phyloP scores from a whole-genome alignment of 1,140 invertebrate genomes.

The Charaxes varanes region DNA sequence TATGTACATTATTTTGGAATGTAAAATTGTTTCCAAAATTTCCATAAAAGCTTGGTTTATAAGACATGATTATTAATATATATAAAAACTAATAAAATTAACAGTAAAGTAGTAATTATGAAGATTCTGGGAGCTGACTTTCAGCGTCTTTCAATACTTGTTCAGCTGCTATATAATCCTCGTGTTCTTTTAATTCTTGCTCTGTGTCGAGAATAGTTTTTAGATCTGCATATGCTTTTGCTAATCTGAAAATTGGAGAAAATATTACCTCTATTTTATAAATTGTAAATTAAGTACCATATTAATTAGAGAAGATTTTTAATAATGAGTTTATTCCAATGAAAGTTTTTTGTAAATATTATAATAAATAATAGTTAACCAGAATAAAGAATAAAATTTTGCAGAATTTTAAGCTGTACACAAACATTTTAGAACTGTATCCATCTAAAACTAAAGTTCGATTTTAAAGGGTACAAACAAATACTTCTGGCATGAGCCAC shows the following conservation, averaged over 20 bases:
- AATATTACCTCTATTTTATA: too few relatives aligned
- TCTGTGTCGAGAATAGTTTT: conserved; percentile 83
- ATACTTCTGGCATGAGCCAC: too few relatives aligned
- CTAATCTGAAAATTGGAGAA: conserved; percentile 79
- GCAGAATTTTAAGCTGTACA: too few relatives aligned
- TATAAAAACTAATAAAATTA: conserved; percentile 33
- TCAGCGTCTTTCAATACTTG: conserved; percentile 83
- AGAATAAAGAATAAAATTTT: too few relatives aligned
- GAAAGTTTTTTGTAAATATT: too few relatives aligned
- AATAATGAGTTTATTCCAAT: too few relatives aligned
- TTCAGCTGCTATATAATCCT: conserved; percentile 81
- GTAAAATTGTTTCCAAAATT: conserved; percentile 47
- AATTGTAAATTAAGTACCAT: too few relatives aligned
- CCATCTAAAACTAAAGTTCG: too few relatives aligned
- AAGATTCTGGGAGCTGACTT: conserved; percentile 69
- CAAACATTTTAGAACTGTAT: too few relatives aligned
- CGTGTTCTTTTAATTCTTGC: conserved; percentile 83
- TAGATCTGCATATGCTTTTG: conserved; percentile 84
- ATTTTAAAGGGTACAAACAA: too few relatives aligned
- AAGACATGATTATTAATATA: conserved; percentile 58
- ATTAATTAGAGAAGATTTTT: too few relatives aligned
- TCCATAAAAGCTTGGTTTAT: conserved; percentile 51
- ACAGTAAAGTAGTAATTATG: conserved; percentile 29
- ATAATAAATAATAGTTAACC: too few relatives aligned
- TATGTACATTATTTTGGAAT: conserved; percentile 44